Percentiles rank a stretch among this genome's conserved stretches.
These are phyloP conservation scores for Panagrolaimus sp. DNA, from an alignment of 1,140 invertebrate genomes.

Conservation along the genomic window DNA sequence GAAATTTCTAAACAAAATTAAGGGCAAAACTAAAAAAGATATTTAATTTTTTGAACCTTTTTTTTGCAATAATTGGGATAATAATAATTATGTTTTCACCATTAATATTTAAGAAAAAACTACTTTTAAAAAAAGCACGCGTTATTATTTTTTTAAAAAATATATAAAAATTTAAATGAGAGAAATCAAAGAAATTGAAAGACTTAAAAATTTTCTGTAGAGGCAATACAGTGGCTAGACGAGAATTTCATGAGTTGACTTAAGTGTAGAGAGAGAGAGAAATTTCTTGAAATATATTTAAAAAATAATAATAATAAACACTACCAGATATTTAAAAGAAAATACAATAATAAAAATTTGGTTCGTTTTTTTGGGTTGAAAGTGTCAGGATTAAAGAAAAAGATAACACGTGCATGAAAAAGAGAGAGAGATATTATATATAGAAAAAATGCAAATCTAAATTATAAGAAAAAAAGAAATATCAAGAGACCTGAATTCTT, in stretches of 20 bases:
- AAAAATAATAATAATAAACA: too few relatives aligned
- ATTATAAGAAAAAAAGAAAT: too few relatives aligned
- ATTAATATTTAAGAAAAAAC: neutral
- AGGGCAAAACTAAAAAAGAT: neutral
- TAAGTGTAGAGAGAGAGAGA: conserved; percentile 7
- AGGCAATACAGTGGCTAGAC: conserved; percentile 14
- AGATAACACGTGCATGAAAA: too few relatives aligned
- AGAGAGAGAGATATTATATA: too few relatives aligned
- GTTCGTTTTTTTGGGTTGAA: too few relatives aligned
- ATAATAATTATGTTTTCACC: conserved; percentile 17
- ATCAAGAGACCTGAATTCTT: too few relatives aligned
- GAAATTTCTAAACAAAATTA: conserved; percentile 4
- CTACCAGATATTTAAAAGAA: too few relatives aligned
- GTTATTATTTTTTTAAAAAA: neutral
- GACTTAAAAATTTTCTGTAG: conserved; percentile 11
- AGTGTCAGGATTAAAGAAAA: too few relatives aligned
- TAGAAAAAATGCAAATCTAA: too few relatives aligned
- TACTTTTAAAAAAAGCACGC: conserved; percentile 12
- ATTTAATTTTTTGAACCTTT: conserved; percentile 2
- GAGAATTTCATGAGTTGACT: conserved; percentile 4
- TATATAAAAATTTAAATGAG: neutral
- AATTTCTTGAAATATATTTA: too few relatives aligned
- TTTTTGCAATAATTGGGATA: conserved; percentile 10
- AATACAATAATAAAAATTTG: too few relatives aligned
- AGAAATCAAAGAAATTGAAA: conserved; percentile 12